Conservation (phyloP, 2,113 vertebrate species). For the Lepus americanus region DNA sequence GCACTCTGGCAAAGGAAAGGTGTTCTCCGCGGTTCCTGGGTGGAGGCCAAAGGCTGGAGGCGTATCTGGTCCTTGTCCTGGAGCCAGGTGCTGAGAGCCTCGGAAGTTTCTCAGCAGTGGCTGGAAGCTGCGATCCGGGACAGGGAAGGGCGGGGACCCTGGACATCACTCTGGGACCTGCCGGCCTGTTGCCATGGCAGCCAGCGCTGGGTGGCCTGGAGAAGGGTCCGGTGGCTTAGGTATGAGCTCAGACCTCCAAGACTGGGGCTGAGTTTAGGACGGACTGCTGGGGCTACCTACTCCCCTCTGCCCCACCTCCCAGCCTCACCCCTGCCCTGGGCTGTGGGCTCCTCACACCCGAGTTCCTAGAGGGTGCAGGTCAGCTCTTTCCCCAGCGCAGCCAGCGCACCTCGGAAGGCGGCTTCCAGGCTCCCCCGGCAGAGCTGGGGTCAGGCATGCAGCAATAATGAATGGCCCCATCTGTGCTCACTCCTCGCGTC, state of each 20-base stretch:
- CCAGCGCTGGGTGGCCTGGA: accelerated
- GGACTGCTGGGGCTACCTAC: not conserved
- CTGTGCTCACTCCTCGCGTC: conserved; percentile 11
- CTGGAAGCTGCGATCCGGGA: not conserved
- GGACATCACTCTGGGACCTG: not conserved
- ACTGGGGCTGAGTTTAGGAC: not conserved
- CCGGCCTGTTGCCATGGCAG: not conserved
- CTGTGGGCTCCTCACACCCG: too few relatives aligned
- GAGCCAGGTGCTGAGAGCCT: not conserved
- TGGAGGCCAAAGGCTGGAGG: not conserved
- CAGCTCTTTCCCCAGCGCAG: too few relatives aligned
- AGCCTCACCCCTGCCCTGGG: not conserved
- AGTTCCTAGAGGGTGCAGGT: too few relatives aligned
- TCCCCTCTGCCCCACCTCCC: too few relatives aligned
- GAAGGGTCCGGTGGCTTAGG: not conserved
- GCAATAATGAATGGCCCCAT: conserved; percentile 45
- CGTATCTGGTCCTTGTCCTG: not conserved
- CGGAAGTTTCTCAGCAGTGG: not conserved
- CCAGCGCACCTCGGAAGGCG: too few relatives aligned
- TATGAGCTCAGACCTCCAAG: not conserved
- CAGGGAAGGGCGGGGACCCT: not conserved
- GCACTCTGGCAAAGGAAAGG: not conserved
- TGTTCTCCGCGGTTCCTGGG: accelerated
- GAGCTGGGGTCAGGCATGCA: conserved; percentile 27
- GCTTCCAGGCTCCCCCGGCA: not conserved